Evolutionary conservation across 2,113 vertebrate genomes (phyloP).

Genomic region (Notothenia rossii): DNA sequence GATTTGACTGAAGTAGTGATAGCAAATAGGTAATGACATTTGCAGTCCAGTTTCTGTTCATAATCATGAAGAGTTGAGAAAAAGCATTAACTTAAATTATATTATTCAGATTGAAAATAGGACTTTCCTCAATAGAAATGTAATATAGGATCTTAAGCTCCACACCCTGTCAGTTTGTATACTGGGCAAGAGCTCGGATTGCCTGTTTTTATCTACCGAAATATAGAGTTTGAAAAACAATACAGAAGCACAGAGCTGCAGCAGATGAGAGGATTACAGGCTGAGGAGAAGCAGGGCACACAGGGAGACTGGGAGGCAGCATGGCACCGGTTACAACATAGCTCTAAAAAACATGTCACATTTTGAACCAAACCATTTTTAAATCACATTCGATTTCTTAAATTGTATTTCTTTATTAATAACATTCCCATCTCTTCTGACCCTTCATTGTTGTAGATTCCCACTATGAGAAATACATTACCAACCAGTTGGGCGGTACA

Average conservation of each 20-base stretch:
- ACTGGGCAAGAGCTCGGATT: background rate
- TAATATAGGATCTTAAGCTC: background rate
- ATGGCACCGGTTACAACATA: background rate
- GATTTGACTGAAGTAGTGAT: too few species aligned
- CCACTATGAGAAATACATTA: background rate
- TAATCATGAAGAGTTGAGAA: background rate
- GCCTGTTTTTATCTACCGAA: background rate
- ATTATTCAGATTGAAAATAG: background rate
- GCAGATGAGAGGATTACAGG: conserved; percentile 21
- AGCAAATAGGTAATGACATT: background rate
- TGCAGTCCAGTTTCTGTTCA: background rate
- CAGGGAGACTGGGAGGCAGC: background rate
- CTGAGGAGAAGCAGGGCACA: background rate
- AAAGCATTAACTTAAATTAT: background rate
- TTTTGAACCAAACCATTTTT: background rate
- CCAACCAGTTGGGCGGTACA: background rate
- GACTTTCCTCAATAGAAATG: background rate
- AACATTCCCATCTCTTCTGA: too few species aligned
- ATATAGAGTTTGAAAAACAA: background rate
- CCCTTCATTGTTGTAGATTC: background rate
- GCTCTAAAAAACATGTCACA: too few species aligned
- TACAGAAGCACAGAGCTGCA: background rate
- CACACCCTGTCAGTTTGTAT: background rate
- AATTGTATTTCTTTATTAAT: background rate
- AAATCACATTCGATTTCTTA: background rate